Evolutionary conservation across 2,113 vertebrate genomes (phyloP), one percentile per base, ranked within the genome.

Genomic region (Scytalopus superciliaris): DNA sequence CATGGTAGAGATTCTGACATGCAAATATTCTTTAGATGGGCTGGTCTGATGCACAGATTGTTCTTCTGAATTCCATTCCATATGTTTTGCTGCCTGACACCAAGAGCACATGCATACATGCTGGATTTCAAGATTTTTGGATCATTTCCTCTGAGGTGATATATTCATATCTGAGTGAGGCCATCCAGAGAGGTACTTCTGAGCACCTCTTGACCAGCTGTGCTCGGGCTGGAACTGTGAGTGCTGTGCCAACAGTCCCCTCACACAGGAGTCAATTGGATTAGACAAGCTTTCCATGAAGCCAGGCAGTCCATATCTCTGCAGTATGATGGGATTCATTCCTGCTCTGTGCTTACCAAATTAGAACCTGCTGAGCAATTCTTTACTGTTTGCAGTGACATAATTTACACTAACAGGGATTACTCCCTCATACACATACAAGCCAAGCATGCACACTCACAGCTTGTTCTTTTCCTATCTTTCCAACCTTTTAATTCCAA

Each of bases 361-460:
- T 69, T 27, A 81, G 15, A 94, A 77, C 62, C 78, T 69, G 72
- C 82, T 73, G 75, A 88, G 82, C 27, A 85, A 37, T 83, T 76
- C 70, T 72, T 85, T 40, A 39, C 53, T 50, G 16, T 76, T 79
- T 85, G 49, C 70, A 93, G 9, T n/a, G 19, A 31, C 42, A 50
- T 9, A 25, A 56, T 60, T 76, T 50, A 79, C 73, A 64, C 40
- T 84, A 33, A 11, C 50, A 47, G 57, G 53, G n/a, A 49, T 83
- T 53, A 57, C 30, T 57, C 39, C 50, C 44, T 44, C 31, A 25
- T 3, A 30, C 66, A n/a, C 2, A 18, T 42, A 30, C 5, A 40
- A 75, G 28, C 21, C 3, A 0, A 4, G 30, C 27, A 37, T 0
- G 1, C 50, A 50, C 31, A 35, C 6, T 19, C 11, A 39, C 23